These are phyloP conservation scores for Sinocyclocheilus rhinocerous DNA, from an alignment of 2,113 vertebrate genomes.

Conservation along the genomic window DNA sequence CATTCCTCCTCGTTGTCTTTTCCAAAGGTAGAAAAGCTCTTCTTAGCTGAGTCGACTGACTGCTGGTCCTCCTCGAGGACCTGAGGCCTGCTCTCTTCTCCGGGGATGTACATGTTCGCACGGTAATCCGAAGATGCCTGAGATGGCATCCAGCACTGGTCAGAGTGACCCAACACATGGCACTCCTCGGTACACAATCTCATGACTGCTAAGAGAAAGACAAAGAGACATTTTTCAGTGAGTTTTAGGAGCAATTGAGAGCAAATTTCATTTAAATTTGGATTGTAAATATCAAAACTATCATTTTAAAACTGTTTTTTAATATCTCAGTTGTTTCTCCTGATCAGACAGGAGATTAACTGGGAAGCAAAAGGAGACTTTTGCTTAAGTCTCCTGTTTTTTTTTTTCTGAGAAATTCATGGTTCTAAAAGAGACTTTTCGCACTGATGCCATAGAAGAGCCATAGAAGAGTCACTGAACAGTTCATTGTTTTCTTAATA, in stretches of 20 bases:
- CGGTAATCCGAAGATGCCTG: conserved; percentile 87
- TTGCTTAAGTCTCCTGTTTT: too few species aligned
- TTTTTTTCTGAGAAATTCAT: too few species aligned
- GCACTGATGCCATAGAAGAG: too few species aligned
- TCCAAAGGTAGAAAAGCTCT: conserved; percentile 96
- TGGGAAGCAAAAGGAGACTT: too few species aligned
- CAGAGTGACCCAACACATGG: conserved; percentile 91
- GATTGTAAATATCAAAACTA: background rate
- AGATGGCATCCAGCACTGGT: conserved; percentile 99
- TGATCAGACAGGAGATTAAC: too few species aligned
- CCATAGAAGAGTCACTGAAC: too few species aligned
- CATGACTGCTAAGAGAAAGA: conserved; percentile 78
- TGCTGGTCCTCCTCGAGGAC: conserved; percentile 78
- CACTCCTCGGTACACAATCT: conserved; percentile 96
- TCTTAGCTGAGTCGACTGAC: conserved; percentile 80
- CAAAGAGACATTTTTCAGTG: background rate
- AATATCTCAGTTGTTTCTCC: too few species aligned
- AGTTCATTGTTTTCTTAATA: too few species aligned
- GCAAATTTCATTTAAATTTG: background rate
- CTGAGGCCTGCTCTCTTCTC: conserved; percentile 83
- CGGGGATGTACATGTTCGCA: conserved; percentile 95
- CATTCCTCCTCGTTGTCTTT: conserved; percentile 80
- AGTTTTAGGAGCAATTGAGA: background rate
- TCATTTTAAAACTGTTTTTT: too few species aligned
- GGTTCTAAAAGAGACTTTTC: background rate